These are phyloP conservation scores for Pseudococcus viburni DNA, from an alignment of 2,888 invertebrate genomes.

Conservation along the genomic window DNA sequence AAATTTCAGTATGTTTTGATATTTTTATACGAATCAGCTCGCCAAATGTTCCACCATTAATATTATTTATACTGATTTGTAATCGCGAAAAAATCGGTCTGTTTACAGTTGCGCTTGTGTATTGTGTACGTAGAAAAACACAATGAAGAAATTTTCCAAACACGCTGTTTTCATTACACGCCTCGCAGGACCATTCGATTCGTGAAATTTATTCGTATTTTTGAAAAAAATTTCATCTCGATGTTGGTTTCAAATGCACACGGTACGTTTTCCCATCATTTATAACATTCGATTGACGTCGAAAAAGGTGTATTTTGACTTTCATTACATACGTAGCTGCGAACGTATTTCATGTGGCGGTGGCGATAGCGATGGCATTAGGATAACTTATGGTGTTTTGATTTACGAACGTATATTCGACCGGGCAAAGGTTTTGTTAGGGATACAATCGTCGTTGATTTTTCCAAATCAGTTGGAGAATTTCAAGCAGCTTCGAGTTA, in stretches of 20 bases:
- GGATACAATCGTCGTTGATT: conserved; percentile 4
- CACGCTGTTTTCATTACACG: too few species aligned
- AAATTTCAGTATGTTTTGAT: background rate
- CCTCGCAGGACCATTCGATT: background rate
- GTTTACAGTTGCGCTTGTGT: too few species aligned
- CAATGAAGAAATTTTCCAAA: too few species aligned
- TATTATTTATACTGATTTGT: conserved; percentile 17
- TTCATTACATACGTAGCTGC: background rate
- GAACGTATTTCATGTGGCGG: background rate
- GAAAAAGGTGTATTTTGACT: background rate
- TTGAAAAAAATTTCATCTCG: background rate
- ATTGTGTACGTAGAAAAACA: too few species aligned
- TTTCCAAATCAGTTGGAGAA: background rate
- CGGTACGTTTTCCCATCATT: background rate
- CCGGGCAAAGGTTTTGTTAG: background rate
- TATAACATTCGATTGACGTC: conserved; percentile 16
- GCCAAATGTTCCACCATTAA: background rate
- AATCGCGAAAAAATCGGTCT: background rate
- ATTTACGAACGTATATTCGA: background rate
- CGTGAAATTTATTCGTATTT: conserved; percentile 16
- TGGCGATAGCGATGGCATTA: background rate
- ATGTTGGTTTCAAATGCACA: background rate
- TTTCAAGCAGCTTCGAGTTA: background rate
- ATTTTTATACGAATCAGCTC: background rate
- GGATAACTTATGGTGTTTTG: background rate